Base-by-base conservation (phyloP, 2,797 vertebrate genomes). In the Malurus leucopterus region DNA sequence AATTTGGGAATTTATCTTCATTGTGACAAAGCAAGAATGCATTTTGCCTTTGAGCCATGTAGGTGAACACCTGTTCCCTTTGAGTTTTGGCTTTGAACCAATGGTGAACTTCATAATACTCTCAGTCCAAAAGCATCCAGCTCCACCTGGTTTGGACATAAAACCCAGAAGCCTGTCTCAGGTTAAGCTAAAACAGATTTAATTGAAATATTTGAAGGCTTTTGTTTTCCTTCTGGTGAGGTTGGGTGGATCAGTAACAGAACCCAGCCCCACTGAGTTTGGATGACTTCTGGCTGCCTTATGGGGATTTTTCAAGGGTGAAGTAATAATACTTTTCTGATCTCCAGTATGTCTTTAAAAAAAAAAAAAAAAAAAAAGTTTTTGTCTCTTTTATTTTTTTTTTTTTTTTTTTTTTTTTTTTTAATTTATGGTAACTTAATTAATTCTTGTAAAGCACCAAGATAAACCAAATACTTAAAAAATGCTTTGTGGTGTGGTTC, bases 21-120 rank as follows among this genome's bases (percentile, higher is more conserved):
- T 55, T 85, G 18, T 62, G 40, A 62, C 36, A 82, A 68, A 79
- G 11, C 16, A 86, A 84, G 36, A 88, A 68, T 32, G 15, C 8
- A 62, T 58, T 89, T 87, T 68, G 59, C 54, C 65, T 89, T 86
- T 51, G 47, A 68, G 72, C 38, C 26, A 11, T 29, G 54, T 38
- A 64, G 38, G 16, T 34, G 49, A 84, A 86, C 62, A 84, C 81
- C 61, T 92, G 89, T 61, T 84, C 64, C 38, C 30, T 86, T 82
- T 36, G 54, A 22, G 7, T 23, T 92, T 92, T 84, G 69, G 36
- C 59, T 89, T 73, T 82, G 64, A 73, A 86, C 34, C 80, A 70
- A 0, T 19, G 15, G 34, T 0, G 4, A 83, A 59, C 20, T 24
- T 85, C 22, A 7, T 63, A 41, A 75, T 10, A 16, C 2, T 74